Base-by-base conservation (phyloP, 2,888 invertebrate species). In the Diadegma fenestrale region DNA sequence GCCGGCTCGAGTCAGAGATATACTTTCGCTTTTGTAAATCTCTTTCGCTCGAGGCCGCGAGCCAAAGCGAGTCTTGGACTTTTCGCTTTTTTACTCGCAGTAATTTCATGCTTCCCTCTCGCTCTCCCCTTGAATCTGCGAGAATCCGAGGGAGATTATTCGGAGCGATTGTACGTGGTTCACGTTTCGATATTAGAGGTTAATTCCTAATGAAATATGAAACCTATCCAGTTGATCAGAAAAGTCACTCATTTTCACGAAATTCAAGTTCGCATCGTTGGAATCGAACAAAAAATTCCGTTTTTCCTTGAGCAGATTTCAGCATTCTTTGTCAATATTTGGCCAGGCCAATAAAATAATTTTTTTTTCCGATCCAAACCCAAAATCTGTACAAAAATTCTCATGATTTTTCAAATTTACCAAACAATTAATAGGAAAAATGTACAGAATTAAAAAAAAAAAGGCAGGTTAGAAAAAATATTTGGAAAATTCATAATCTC, bases 1-100 rank as follows among this genome's bases (percentile, higher is more conserved):
- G n/a, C 51, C 14, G 54, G 43, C 19, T 37, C 79, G 30, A 43
- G 58, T 58, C 63, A 48, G 19, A 43, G 54, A 69, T 80, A 58
- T 72, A 84, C 84, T 84, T 84, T 84, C 84, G 84, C 84, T 84
- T 84, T 84, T 80, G 75, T 84, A 73, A 41, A 80, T 84, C 76
- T 84, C 79, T 84, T 80, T 84, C 79, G 80, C 76, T 71, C 76
- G 80, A 76, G 79, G 83, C 83, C 58, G 69, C 63, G 73, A 79
- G 73, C 69, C 22, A 61, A 58, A 45, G 37, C 75, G 63, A 58
- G 63, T 69, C 76, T 64, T 68, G 33, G 54, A 63, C 61, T 22
- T 68, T 72, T 19, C 22, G 58, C 61, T 12, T 76, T 71, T 71
- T 64, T 48, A 33, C 58, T 51, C 33, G 51, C n/a, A 69, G 26